phyloP scores from a whole-genome alignment of 2,113 vertebrate genomes.

The Corythornis madagascariensis region DNA sequence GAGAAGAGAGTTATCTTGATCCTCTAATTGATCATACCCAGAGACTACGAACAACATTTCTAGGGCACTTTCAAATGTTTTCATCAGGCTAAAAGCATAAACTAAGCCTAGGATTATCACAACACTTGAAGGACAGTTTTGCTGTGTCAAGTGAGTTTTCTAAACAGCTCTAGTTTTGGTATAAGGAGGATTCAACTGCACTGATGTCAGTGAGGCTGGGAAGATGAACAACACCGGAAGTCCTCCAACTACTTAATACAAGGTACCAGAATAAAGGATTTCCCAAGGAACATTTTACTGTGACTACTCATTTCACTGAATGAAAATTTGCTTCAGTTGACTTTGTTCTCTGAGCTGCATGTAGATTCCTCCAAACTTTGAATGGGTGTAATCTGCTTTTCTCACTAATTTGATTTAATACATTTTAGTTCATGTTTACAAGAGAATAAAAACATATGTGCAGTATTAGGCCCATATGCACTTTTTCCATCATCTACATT shows the following conservation, averaged over 20 bases:
- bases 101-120: neutral
- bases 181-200: neutral
- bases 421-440: neutral
- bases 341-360: neutral
- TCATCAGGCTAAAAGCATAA: neutral
- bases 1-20: neutral
- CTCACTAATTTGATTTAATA: neutral
- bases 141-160: neutral
- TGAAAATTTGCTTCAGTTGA: neutral
- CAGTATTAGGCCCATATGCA: neutral
- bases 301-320: neutral
- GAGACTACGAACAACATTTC: neutral
- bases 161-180: neutral
- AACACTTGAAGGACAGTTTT: neutral
- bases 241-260: neutral
- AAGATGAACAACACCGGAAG: neutral
- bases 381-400: conserved; percentile 18
- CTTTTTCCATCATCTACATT: neutral
- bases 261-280: conserved; percentile 7
- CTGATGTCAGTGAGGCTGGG: neutral
- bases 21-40: neutral
- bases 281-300: neutral
- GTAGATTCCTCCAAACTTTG: neutral
- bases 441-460: neutral
- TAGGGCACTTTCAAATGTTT: neutral